Evolutionary conservation across 2,888 invertebrate species (phyloP), one percentile per base, ranked within the genome.

Genomic region (Mellilla xanthometata): DNA sequence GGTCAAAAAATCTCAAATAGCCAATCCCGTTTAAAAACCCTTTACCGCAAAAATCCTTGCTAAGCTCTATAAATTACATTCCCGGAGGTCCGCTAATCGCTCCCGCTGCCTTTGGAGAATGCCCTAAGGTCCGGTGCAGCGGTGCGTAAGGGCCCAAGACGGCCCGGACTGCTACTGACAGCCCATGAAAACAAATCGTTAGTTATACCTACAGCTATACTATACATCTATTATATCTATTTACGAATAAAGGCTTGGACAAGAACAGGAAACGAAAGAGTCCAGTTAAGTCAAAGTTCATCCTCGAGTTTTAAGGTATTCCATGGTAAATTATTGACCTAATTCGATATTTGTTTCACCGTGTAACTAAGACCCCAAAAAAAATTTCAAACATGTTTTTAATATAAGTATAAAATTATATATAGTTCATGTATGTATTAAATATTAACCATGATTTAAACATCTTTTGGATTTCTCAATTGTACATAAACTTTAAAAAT

Each of bases 161-260:
- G 71, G 66, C 59, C 65, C 72, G 67, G 67, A 67, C 76, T 69
- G 73, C 65, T 62, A 56, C 72, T 82, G 84, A 82, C 85, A 83
- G 81, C 60, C 69, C 69, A 70, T 76, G 73, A 74, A 77, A 82
- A 82, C 79, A 80, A 84, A 82, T 83, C 77, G 80, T 72, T 75
- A 73, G 74, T 74, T 72, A 75, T 75, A 81, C 60, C 58, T 60
- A 59, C 62, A 67, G 44, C 36, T 28, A 48, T 46, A 38, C n/a
- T n/a, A n/a, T n/a, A n/a, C n/a, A n/a, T n/a, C n/a, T n/a, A 15
- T 27, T 39, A 39, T 48, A 39, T 32, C 40, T 46, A 54, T n/a
- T n/a, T n/a, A 38, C 41, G 42, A 45, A 39, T 44, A 46, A 50
- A 56, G 41, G 38, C 51, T 44, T 45, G 19, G 44, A 40, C 45